A percentile compares a stretch with the other conserved stretches of the same genome.
These are phyloP conservation scores for Dyspetes luteomarginatus DNA, from an alignment of 2,888 invertebrate genomes.

Conservation along the genomic window DNA sequence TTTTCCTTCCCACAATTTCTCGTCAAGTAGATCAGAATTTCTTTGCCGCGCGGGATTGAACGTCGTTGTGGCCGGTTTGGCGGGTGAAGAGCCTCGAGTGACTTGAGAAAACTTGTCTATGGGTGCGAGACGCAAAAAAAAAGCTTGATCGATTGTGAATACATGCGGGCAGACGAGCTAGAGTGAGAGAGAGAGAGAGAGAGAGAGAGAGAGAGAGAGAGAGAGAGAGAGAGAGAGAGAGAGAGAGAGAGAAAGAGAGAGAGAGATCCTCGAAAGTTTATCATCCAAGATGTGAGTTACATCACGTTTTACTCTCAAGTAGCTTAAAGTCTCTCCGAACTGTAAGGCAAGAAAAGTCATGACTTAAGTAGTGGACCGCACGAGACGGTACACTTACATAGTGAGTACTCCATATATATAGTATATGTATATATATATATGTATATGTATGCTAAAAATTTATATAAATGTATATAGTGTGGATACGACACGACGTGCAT, in stretches of 20 bases:
- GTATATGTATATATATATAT: background rate
- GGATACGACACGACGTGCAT: slow-evolving; percentile 17
- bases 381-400: slow-evolving; percentile 35
- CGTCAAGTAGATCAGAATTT: slow-evolving; percentile 45
- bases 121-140: slow-evolving; percentile 1
- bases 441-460: too few species aligned
- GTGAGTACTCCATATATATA: too few species aligned
- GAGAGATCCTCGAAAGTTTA: slow-evolving; percentile 59
- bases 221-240: slow-evolving; percentile 7
- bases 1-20: slow-evolving; percentile 36
- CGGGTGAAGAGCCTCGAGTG: slow-evolving; percentile 1
- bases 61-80: slow-evolving; percentile 48
- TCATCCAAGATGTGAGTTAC: slow-evolving; percentile 59
- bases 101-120: slow-evolving; percentile 25
- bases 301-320: slow-evolving; percentile 61
- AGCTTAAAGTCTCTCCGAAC: slow-evolving; percentile 63
- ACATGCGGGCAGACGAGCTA: slow-evolving; percentile 35
- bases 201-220: too few species aligned
- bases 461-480: background rate
- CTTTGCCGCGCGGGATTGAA: slow-evolving; percentile 24
- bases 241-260: background rate
- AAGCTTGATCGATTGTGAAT: slow-evolving; percentile 59
- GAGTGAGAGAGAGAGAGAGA: slow-evolving; percentile 7
- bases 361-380: slow-evolving; percentile 57
- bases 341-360: slow-evolving; percentile 63